Evolutionary conservation across 1,140 invertebrate genomes (phyloP), one percentile per base, ranked within the genome.

Genomic region (Monochamus saltuarius): DNA sequence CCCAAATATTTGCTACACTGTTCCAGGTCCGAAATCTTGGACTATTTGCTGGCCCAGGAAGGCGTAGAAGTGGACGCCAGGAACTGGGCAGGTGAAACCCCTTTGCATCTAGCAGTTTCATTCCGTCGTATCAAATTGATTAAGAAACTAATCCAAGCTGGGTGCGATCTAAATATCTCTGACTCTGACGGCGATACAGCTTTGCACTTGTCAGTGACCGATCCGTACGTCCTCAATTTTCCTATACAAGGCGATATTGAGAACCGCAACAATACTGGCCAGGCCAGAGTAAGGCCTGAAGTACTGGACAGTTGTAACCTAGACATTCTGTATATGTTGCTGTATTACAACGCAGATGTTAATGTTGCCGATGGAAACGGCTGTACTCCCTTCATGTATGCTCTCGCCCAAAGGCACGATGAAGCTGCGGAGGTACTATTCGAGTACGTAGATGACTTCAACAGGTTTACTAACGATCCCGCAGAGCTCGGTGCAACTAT

Each of bases 361-460:
- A 66, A 63, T 47, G n/a, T 45, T 37, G 16, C 11, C 9, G 47
- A 54, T 19, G 40, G 36, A 34, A 56, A 64, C 42, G 17, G 36
- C 46, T 14, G 56, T 19, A 61, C 46, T 6, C 57, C 61, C n/a
- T 64, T 64, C 34, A 66, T 66, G 65, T 64, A 46, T 47, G 47
- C 65, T 4, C n/a, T 66, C 10, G 16, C 53, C 4, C 1, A 14
- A 4, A 42, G 47, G 40, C 13, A 51, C 35, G 10, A 43, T 0
- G 56, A 59, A 22, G 45, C 63, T 11, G 56, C 59, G 37, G 36
- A 43, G 11, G 42, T 22, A 19, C 51, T 66, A 45, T 56, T 66
- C 13, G 56, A 66, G 19, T 66, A 66, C 42, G 53, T 59, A 13
- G 13, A 17, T 22, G 64, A 66, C 42, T 66, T 66, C 35, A 63